Percentiles rank a stretch among this genome's conserved stretches.
phyloP scores from a whole-genome alignment of 2,888 invertebrate species.

The Agelastica alni region DNA sequence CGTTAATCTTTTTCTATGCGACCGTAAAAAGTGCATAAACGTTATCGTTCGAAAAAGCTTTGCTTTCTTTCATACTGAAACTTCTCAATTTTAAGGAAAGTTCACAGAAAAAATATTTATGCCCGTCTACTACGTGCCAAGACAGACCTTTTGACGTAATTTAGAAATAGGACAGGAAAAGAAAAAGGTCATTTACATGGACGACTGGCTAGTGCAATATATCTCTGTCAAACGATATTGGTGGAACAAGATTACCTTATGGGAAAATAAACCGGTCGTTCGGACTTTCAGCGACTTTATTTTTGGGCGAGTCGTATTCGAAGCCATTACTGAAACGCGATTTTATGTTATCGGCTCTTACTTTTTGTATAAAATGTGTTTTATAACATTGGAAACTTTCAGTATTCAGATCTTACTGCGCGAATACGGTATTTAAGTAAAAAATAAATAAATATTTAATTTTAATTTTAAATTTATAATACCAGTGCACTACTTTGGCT shows the following conservation, averaged over 20 bases:
- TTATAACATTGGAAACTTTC: background rate
- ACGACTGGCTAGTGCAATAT: conserved; percentile 40
- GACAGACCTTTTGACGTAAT: conserved; percentile 40
- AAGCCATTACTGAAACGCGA: conserved; percentile 20
- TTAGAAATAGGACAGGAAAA: conserved; percentile 36
- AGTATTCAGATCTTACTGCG: no score
- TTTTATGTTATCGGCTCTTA: conserved; percentile 20
- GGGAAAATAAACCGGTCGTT: conserved; percentile 39
- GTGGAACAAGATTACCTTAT: conserved; percentile 40
- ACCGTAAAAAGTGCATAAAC: conserved; percentile 1
- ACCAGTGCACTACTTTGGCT: no score
- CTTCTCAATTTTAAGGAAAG: conserved; percentile 19
- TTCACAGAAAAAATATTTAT: conserved; percentile 23
- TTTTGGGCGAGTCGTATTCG: conserved; percentile 19
- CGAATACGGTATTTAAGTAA: no score
- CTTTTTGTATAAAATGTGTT: conserved; percentile 23
- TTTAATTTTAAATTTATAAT: no score
- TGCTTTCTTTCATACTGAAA: conserved; percentile 1
- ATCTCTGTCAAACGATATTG: conserved; percentile 41
- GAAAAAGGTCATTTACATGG: conserved; percentile 47
- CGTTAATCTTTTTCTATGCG: background rate
- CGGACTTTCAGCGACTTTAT: conserved; percentile 28
- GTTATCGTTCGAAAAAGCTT: conserved; percentile 4
- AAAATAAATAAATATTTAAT: no score
- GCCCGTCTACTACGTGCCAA: conserved; percentile 19